Conservation (phyloP, 2,113 vertebrate species). For the Miniopterus natalensis region DNA sequence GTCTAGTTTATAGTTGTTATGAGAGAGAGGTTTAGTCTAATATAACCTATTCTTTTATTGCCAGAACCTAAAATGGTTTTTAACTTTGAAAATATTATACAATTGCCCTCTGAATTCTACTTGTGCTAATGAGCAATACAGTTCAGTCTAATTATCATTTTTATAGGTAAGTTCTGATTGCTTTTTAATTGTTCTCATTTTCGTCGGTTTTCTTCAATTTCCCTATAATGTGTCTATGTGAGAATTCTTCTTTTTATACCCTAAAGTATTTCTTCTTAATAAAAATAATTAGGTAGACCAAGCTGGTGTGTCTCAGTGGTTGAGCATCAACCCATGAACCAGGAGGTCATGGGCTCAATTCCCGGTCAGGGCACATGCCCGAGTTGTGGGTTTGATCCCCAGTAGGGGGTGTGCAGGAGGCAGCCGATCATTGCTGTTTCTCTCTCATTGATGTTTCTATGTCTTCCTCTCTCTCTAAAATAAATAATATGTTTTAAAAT, state of each 20-base stretch:
- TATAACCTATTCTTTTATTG: slow-evolving; percentile 16
- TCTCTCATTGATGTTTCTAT: no score
- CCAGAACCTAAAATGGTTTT: neutral
- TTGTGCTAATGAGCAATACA: slow-evolving; percentile 23
- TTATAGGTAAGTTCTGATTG: slow-evolving; percentile 49
- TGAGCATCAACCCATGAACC: no score
- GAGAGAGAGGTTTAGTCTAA: neutral
- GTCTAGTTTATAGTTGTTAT: slow-evolving; percentile 30
- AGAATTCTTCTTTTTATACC: neutral
- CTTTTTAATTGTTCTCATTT: slow-evolving; percentile 69
- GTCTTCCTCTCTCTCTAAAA: no score
- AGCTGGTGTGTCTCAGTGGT: no score
- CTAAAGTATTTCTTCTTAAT: neutral
- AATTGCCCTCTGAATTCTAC: slow-evolving; percentile 18
- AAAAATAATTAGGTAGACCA: no score
- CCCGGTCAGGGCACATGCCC: no score
- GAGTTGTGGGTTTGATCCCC: no score
- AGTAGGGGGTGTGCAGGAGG: no score
- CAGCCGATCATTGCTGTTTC: no score
- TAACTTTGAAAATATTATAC: slow-evolving; percentile 14
- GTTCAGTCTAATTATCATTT: slow-evolving; percentile 64
- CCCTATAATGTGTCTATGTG: neutral
- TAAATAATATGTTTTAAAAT: no score
- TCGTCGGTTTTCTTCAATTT: slow-evolving; percentile 22
- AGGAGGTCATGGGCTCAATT: no score